Evolutionary conservation across 2,888 invertebrate genomes (phyloP), one percentile per base, ranked within the genome.

Genomic region (Philhelius pedissequus): DNA sequence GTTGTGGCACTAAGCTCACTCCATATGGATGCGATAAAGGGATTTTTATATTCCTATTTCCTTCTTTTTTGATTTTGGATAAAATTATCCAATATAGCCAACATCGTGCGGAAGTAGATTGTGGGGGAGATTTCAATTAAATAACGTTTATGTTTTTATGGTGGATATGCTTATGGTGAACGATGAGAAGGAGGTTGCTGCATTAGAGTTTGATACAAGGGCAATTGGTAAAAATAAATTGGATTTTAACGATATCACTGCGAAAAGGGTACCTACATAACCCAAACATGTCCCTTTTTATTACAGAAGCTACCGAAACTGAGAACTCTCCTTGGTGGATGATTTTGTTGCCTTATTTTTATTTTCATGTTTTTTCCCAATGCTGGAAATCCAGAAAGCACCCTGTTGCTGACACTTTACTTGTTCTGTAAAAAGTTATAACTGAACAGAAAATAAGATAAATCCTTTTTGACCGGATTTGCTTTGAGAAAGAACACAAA

Each of bases 211-310:
- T 83, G 82, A 79, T 79, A 79, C 75, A 84, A 84, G 74, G 83
- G 83, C 74, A 84, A 84, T 84, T 84, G 74, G 83, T 75, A 79
- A 20, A 79, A 84, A 75, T 84, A 84, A 84, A 84, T 84, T 84
- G 79, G 78, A 84, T 84, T 84, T 84, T 83, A 83, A 83, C 83
- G 78, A 83, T 83, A 83, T 83, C 74, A 74, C 52, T 70, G 56
- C 32, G 18, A 70, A 64, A 69, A 70, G 56, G n/a, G 22, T n/a
- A 48, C 0, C 13, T 13, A 35, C 35, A 35, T 35, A n/a, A n/a
- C n/a, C n/a, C n/a, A n/a, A n/a, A n/a, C 15, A 43, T 22, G 74
- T 30, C 35, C 43, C 3, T 71, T 43, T 66, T 22, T 35, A 40
- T 32, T 15, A 30, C 20, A 22, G 11, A 25, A 62, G 32, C 25